Percentiles rank a stretch among this genome's conserved stretches.
Evolutionary conservation across 2,113 vertebrate species (phyloP).

Genomic region (Engraulis encrasicolus): DNA sequence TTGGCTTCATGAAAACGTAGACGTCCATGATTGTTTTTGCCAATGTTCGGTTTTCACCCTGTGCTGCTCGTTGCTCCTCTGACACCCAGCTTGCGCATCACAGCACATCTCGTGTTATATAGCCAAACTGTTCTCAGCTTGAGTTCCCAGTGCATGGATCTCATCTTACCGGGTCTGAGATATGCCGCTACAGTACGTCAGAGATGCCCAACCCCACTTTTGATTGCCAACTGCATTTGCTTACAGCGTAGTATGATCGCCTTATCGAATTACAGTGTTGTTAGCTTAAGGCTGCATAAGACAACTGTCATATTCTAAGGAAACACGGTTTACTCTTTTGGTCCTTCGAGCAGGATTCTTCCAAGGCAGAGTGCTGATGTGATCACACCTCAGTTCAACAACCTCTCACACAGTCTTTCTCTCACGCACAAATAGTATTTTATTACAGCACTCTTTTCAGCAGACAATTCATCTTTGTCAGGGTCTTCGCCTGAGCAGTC

Average conservation of each 20-base stretch:
- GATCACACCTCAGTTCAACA: background rate
- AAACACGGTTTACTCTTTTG: background rate
- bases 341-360: background rate
- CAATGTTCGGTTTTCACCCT: too few species aligned
- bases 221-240: background rate
- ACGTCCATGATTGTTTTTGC: too few species aligned
- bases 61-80: too few species aligned
- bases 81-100: too few species aligned
- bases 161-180: background rate
- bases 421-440: background rate
- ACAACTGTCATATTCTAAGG: background rate
- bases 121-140: background rate
- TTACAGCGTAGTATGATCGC: background rate
- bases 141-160: background rate
- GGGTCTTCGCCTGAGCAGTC: background rate
- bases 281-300: background rate
- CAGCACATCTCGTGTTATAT: too few species aligned
- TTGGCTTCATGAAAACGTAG: too few species aligned
- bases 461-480: background rate
- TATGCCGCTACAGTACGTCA: background rate
- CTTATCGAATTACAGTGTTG: background rate
- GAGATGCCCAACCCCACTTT: background rate
- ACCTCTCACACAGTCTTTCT: background rate
- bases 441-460: background rate
- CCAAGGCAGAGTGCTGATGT: background rate